Conservation (phyloP, 1,140 invertebrate genomes). For the Hyles vespertilio region DNA sequence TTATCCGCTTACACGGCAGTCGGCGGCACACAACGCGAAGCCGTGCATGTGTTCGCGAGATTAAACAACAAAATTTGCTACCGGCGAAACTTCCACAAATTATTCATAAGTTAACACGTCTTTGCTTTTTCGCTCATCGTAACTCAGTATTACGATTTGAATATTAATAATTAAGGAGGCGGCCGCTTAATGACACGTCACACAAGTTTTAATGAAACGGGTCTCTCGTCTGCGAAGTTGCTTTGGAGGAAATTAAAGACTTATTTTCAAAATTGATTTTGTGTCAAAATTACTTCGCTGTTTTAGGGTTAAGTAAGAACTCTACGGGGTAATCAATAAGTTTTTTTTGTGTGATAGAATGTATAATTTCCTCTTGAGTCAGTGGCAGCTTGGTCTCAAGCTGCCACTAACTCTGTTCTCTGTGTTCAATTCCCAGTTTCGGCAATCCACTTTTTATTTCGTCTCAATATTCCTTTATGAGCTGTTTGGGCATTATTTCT, state of each 20-base stretch:
- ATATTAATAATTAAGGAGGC: slow-evolving; percentile 65
- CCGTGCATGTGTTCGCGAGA: slow-evolving; percentile 10
- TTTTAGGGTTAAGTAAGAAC: slow-evolving; percentile 18
- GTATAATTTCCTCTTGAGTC: too few relatives aligned
- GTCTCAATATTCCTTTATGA: too few relatives aligned
- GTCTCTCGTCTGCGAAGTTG: slow-evolving; percentile 54
- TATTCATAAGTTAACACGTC: slow-evolving; percentile 67
- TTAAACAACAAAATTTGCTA: slow-evolving; percentile 12
- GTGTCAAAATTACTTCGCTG: slow-evolving; percentile 13
- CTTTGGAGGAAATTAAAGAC: slow-evolving; percentile 60
- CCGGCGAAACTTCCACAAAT: slow-evolving; percentile 25
- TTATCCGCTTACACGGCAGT: slow-evolving; percentile 16
- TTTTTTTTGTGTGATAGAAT: too few relatives aligned
- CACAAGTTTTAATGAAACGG: slow-evolving; percentile 72
- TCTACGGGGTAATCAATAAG: too few relatives aligned
- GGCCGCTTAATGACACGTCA: slow-evolving; percentile 71
- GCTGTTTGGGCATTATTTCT: too few relatives aligned
- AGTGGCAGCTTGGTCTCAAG: too few relatives aligned
- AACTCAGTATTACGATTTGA: slow-evolving; percentile 66
- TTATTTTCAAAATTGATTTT: slow-evolving; percentile 57
- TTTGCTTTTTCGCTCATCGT: slow-evolving; percentile 62
- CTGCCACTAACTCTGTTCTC: too few relatives aligned
- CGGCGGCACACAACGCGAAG: slow-evolving; percentile 9
- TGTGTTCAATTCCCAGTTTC: too few relatives aligned
- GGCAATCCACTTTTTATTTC: too few relatives aligned